Percentiles rank a stretch among this genome's conserved stretches.
These are phyloP conservation scores for Apostichopus japonicus DNA, from an alignment of 35 echinoderm and acorn worm species.

Conservation along the genomic window DNA sequence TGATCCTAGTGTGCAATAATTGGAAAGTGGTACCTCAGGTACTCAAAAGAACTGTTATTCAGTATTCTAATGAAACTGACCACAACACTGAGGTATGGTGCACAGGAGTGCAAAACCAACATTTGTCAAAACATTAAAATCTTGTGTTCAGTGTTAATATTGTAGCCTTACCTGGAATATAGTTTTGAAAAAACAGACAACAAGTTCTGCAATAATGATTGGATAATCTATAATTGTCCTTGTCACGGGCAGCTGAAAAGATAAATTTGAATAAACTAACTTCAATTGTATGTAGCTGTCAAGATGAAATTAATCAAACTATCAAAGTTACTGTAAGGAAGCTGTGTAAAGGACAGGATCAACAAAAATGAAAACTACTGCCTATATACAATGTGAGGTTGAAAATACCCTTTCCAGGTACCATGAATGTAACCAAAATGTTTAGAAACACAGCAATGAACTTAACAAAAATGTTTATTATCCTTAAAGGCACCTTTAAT, in stretches of 20 bases:
- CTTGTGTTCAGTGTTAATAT: not conserved
- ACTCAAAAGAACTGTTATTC: not conserved
- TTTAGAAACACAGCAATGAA: no score
- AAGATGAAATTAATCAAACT: not conserved
- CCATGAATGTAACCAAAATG: no score
- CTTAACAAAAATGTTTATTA: not conserved
- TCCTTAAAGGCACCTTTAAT: no score
- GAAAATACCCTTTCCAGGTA: not conserved
- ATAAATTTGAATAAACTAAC: not conserved
- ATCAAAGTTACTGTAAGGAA: not conserved
- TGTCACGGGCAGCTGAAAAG: constrained; percentile 8
- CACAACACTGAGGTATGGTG: no score
- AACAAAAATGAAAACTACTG: not conserved
- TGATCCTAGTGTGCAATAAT: not conserved
- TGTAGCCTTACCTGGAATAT: not conserved
- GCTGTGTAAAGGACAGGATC: not conserved
- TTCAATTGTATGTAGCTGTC: not conserved
- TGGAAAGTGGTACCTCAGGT: not conserved
- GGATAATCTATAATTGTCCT: constrained; percentile 2
- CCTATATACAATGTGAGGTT: not conserved
- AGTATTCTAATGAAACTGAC: no score
- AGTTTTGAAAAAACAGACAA: constrained; percentile 2
- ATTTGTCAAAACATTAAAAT: not conserved
- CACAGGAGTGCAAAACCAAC: no score
- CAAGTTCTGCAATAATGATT: not conserved